Conservation (phyloP, 2,113 vertebrate species). For the Osmerus eperlanus region DNA sequence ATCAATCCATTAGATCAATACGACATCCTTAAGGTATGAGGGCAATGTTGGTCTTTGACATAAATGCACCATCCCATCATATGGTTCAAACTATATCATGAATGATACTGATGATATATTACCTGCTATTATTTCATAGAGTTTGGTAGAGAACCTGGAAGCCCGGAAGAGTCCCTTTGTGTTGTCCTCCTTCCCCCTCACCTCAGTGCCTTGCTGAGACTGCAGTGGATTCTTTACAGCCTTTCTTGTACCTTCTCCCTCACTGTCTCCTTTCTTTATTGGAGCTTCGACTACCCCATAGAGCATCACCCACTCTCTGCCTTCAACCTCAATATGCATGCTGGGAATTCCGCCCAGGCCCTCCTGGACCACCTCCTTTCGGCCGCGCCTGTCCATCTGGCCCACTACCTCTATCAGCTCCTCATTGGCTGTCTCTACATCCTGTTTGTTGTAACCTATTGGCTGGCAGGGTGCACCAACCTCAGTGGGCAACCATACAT, state of each 20-base stretch:
- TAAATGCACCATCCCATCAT: too few relatives aligned
- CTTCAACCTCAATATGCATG: constrained; percentile 29
- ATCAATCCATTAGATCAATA: too few relatives aligned
- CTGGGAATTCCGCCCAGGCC: constrained; percentile 9
- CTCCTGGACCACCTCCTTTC: constrained; percentile 25
- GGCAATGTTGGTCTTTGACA: too few relatives aligned
- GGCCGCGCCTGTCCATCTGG: constrained; percentile 14
- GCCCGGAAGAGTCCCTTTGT: not conserved
- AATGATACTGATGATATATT: too few relatives aligned
- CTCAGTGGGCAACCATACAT: constrained; percentile 10
- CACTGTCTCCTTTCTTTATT: constrained; percentile 23
- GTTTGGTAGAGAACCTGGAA: not conserved
- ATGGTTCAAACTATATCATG: too few relatives aligned
- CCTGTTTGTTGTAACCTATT: constrained; percentile 18
- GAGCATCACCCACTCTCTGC: constrained; percentile 11
- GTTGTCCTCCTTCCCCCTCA: constrained; percentile 8
- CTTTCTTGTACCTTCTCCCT: constrained; percentile 19
- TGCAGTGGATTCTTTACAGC: constrained; percentile 18
- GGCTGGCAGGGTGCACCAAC: constrained; percentile 15
- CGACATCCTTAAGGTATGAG: too few relatives aligned
- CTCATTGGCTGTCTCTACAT: constrained; percentile 19
- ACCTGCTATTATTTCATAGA: not conserved
- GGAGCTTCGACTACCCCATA: constrained; percentile 15
- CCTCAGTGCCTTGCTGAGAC: constrained; percentile 1
- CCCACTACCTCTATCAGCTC: constrained; percentile 24